Evolutionary conservation across 2,797 vertebrate species (phyloP).

Genomic region (Labeo calbasu): DNA sequence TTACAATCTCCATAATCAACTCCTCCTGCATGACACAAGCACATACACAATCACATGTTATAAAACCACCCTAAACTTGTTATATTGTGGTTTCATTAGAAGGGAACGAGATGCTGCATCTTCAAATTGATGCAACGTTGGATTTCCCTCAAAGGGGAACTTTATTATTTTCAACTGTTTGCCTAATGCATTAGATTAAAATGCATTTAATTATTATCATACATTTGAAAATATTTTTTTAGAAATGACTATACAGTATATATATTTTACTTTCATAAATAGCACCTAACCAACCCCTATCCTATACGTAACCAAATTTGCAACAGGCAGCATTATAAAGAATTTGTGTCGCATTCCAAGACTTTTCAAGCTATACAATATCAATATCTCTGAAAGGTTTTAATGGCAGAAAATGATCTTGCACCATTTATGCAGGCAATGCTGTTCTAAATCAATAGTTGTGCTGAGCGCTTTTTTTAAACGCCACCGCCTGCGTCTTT

Average conservation of each 20-base stretch:
- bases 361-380: neutral
- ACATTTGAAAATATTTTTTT: neutral
- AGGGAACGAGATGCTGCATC: neutral
- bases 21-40: conserved; percentile 81
- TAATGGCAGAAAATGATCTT: neutral
- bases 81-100: neutral
- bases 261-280: neutral
- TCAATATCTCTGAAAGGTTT: neutral
- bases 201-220: neutral
- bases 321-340: neutral
- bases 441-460: neutral
- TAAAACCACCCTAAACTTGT: neutral
- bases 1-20: conserved; percentile 86
- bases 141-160: neutral
- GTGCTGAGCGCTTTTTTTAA: neutral
- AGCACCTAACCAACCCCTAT: neutral
- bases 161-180: neutral
- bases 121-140: neutral
- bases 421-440: neutral
- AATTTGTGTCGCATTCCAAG: neutral
- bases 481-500: no score
- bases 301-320: neutral
- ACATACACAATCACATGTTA: neutral
- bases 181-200: neutral
- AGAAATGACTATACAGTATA: neutral